Percentiles rank a stretch among this genome's conserved stretches.
phyloP scores from a whole-genome alignment of 2,888 invertebrate genomes.

The Polymixis lichenea region DNA sequence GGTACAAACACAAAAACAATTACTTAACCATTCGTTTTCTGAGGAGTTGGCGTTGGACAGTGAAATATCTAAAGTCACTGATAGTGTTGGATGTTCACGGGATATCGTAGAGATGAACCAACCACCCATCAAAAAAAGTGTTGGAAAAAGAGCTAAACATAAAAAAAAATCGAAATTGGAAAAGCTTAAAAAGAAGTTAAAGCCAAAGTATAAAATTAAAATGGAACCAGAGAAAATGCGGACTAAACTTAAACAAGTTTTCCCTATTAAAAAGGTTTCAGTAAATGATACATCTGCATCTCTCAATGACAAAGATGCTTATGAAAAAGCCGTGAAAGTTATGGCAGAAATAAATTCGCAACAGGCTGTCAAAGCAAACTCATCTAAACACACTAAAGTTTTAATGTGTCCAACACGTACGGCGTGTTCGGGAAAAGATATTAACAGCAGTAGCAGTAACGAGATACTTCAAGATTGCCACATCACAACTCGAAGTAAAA shows the following conservation, averaged over 20 bases:
- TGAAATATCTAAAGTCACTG: constrained; percentile 14
- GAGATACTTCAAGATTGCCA: constrained; percentile 2
- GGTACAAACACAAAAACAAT: constrained; percentile 2
- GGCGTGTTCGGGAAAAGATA: constrained; percentile 2
- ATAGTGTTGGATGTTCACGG: constrained; percentile 1
- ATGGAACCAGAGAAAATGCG: constrained; percentile 60
- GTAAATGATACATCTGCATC: constrained; percentile 64
- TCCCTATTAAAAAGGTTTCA: constrained; percentile 50
- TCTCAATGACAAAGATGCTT: constrained; percentile 76
- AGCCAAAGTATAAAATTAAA: constrained; percentile 80
- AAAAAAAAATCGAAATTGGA: constrained; percentile 78
- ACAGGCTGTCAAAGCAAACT: constrained; percentile 52
- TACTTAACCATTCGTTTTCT: constrained; percentile 1
- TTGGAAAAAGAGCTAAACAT: constrained; percentile 56
- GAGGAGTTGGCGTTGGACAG: neutral
- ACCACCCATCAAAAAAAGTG: constrained; percentile 17
- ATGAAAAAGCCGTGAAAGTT: constrained; percentile 81
- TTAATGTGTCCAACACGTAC: constrained; percentile 7
- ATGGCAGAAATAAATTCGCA: constrained; percentile 78
- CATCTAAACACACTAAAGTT: neutral
- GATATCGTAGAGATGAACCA: constrained; percentile 8
- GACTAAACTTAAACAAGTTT: constrained; percentile 62
- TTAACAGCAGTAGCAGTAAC: neutral
- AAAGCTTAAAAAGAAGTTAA: constrained; percentile 75
- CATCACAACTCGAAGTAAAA: constrained; percentile 27